Evolutionary conservation across 37 sponge, comb jelly and placozoan species (phyloP).

Genomic region (Chondrilla cf. caribensis): DNA sequence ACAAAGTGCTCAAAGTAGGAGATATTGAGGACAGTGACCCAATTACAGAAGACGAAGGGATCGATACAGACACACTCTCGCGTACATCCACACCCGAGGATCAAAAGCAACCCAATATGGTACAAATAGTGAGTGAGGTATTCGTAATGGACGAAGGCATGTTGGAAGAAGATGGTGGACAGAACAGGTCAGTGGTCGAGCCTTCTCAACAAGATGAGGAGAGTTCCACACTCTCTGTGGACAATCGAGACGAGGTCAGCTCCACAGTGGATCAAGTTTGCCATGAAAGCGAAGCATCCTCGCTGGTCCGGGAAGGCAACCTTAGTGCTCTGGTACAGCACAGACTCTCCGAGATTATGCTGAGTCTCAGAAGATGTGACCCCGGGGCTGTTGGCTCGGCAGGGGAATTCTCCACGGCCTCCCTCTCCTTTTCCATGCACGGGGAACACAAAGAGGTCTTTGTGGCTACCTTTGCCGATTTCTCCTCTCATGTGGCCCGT

Average conservation of each 20-base stretch:
- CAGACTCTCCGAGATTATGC: background rate
- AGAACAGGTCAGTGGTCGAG: background rate
- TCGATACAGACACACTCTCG: constrained; percentile 7
- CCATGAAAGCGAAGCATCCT: too few species aligned
- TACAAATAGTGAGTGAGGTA: background rate
- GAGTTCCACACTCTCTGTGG: background rate
- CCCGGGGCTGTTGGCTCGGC: too few species aligned
- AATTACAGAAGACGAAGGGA: constrained; percentile 13
- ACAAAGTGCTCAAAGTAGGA: background rate
- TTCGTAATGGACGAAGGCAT: background rate
- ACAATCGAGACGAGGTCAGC: background rate
- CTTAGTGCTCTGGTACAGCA: constrained; percentile 6
- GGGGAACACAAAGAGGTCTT: constrained; percentile 25
- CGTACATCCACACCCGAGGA: constrained; percentile 12
- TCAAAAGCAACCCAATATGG: background rate
- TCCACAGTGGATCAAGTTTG: background rate
- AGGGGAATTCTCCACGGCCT: background rate
- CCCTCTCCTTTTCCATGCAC: constrained; percentile 20
- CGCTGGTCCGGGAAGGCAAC: background rate
- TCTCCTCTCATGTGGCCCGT: constrained; percentile 7
- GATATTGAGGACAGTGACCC: background rate
- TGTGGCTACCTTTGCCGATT: constrained; percentile 1
- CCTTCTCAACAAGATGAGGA: background rate
- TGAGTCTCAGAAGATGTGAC: background rate
- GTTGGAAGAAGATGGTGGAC: background rate